These are phyloP conservation scores for Apodemia zela DNA, from an alignment of 2,888 invertebrate genomes.

Conservation along the genomic window DNA sequence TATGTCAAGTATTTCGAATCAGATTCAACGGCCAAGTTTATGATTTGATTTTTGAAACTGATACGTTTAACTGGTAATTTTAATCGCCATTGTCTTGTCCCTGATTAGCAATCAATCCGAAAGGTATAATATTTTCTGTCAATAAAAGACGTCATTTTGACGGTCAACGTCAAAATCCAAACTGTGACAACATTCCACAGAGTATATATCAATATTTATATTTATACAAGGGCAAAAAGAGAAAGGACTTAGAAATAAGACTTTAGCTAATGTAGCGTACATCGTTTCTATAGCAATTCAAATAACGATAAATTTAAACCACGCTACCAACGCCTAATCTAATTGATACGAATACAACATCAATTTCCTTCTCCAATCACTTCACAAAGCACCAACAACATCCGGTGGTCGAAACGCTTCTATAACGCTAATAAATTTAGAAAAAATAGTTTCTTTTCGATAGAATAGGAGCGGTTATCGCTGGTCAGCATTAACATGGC, in stretches of 20 bases:
- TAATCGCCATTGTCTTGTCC: neutral
- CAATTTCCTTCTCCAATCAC: constrained; percentile 44
- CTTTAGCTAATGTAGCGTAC: constrained; percentile 9
- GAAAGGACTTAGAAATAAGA: constrained; percentile 8
- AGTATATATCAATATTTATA: constrained; percentile 13
- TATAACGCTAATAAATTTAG: constrained; percentile 48
- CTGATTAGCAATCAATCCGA: neutral
- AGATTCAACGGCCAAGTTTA: neutral
- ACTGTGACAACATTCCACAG: neutral
- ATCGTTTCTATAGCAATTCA: constrained; percentile 9
- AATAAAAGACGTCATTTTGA: neutral
- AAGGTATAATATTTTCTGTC: constrained; percentile 1
- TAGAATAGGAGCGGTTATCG: neutral
- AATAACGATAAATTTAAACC: constrained; percentile 12
- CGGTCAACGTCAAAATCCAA: neutral
- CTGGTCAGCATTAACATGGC: neutral
- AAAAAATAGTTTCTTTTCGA: constrained; percentile 28
- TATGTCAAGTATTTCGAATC: neutral
- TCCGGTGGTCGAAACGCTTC: constrained; percentile 66
- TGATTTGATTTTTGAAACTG: neutral
- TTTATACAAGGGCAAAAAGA: constrained; percentile 14
- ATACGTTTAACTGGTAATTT: neutral
- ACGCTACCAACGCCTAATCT: constrained; percentile 15
- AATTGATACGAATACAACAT: constrained; percentile 49
- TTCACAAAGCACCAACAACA: constrained; percentile 69